These are phyloP conservation scores for Lasioglossum zephyrum DNA, from an alignment of 2,888 invertebrate species.

Conservation along the genomic window DNA sequence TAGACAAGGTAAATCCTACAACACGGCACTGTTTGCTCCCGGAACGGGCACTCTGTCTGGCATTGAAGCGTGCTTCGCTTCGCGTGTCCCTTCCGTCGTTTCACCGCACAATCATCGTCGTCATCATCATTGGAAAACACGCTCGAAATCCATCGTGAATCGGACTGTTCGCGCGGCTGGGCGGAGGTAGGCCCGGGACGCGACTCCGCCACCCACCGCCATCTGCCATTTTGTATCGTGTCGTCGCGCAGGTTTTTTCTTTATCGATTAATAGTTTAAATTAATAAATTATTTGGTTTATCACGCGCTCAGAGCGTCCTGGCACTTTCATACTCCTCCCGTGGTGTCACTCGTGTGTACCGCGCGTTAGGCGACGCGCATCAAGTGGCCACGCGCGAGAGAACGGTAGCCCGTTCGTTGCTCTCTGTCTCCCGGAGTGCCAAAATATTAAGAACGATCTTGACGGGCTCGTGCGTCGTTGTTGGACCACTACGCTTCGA, in stretches of 20 bases:
- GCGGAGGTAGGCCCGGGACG: constrained; percentile 11
- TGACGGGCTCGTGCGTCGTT: background rate
- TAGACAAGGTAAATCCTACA: constrained; percentile 47
- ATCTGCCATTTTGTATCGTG: constrained; percentile 1
- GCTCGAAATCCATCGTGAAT: background rate
- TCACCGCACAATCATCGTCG: constrained; percentile 19
- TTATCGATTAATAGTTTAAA: constrained; percentile 77
- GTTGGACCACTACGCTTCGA: constrained; percentile 84
- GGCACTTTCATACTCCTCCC: constrained; percentile 77
- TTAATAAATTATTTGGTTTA: constrained; percentile 85
- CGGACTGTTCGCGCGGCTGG: background rate
- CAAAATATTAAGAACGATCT: background rate
- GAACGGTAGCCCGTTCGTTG: background rate
- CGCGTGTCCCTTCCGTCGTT: constrained; percentile 17
- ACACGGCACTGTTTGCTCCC: constrained; percentile 40
- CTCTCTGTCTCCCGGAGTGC: background rate
- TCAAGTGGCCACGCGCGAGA: background rate
- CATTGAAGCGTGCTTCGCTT: constrained; percentile 29
- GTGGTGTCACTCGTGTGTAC: background rate
- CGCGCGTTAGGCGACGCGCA: background rate
- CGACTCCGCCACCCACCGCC: constrained; percentile 4
- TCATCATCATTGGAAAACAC: constrained; percentile 15
- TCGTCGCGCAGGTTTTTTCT: constrained; percentile 58
- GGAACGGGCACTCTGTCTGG: constrained; percentile 32
- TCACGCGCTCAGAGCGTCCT: constrained; percentile 84